phyloP scores from a whole-genome alignment of 2,888 invertebrate species.

The Pammene aurita region DNA sequence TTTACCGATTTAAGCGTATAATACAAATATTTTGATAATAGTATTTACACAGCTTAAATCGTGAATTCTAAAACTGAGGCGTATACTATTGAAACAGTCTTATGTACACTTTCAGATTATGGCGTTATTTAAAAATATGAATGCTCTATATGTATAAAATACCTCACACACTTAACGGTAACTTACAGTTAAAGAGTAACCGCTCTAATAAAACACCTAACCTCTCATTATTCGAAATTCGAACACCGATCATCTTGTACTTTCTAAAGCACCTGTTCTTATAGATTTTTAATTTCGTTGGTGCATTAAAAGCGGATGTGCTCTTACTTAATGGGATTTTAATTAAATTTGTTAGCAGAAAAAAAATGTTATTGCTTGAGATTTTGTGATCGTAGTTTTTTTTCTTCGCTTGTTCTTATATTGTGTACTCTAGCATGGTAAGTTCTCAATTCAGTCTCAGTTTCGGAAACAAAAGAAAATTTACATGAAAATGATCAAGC shows the following conservation, averaged over 20 bases:
- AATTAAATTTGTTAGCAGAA: slow-evolving; percentile 20
- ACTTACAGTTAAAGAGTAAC: slow-evolving; percentile 23
- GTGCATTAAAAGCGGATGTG: slow-evolving; percentile 21
- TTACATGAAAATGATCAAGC: not conserved
- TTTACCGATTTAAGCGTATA: too few relatives aligned
- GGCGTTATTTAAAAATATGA: not conserved
- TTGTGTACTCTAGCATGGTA: too few relatives aligned
- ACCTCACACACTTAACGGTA: slow-evolving; percentile 23
- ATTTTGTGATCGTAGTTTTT: not conserved
- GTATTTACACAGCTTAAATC: too few relatives aligned
- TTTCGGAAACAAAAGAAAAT: not conserved
- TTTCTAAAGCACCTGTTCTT: slow-evolving; percentile 30
- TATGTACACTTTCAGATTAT: too few relatives aligned
- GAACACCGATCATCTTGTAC: slow-evolving; percentile 31
- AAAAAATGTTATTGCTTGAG: slow-evolving; percentile 4
- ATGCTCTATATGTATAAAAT: slow-evolving; percentile 2
- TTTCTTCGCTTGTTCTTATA: not conserved
- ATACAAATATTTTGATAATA: too few relatives aligned
- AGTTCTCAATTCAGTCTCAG: too few relatives aligned
- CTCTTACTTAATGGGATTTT: slow-evolving; percentile 30
- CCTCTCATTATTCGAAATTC: slow-evolving; percentile 29
- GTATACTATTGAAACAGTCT: too few relatives aligned
- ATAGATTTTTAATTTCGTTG: slow-evolving; percentile 23
- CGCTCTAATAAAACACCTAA: slow-evolving; percentile 33
- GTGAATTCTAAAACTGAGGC: too few relatives aligned